Evolutionary conservation across 1,140 invertebrate genomes (phyloP).

Genomic region (Drepana arcuata): DNA sequence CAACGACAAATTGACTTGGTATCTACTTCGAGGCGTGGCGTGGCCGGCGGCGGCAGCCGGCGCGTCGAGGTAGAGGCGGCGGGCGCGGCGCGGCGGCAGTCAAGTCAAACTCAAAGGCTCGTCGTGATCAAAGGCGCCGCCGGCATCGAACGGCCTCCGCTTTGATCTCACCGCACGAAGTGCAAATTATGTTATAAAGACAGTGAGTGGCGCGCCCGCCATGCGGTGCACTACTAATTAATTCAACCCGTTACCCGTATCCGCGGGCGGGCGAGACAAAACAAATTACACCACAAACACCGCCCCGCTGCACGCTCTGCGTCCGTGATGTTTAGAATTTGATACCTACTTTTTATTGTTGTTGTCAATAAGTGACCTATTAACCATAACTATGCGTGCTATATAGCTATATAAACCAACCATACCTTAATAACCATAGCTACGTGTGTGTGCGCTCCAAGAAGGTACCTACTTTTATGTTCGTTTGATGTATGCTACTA

Average conservation of each 20-base stretch:
- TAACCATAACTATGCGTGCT: no score
- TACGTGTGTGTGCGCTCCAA: no score
- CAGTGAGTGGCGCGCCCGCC: conserved; percentile 60
- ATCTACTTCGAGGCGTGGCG: conserved; percentile 63
- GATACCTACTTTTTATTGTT: conserved; percentile 6
- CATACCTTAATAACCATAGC: no score
- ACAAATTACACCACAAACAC: conserved; percentile 2
- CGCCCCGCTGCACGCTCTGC: conserved; percentile 1
- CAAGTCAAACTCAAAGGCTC: no score
- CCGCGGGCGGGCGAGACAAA: not conserved
- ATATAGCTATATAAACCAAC: no score
- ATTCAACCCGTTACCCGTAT: conserved; percentile 58
- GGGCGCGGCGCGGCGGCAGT: conserved; percentile 58
- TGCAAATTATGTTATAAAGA: conserved; percentile 72
- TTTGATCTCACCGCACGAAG: conserved; percentile 65
- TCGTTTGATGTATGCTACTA: no score
- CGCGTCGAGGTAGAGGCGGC: no score
- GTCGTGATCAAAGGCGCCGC: conserved; percentile 63
- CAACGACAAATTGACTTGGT: conserved; percentile 60
- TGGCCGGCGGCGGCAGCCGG: conserved; percentile 56
- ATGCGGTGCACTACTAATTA: conserved; percentile 52
- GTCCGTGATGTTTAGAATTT: no score
- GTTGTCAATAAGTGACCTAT: no score
- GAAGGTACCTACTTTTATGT: no score
- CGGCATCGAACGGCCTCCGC: conserved; percentile 44